Conservation (phyloP, 2,113 vertebrate genomes). For the Pardalotus punctatus region DNA sequence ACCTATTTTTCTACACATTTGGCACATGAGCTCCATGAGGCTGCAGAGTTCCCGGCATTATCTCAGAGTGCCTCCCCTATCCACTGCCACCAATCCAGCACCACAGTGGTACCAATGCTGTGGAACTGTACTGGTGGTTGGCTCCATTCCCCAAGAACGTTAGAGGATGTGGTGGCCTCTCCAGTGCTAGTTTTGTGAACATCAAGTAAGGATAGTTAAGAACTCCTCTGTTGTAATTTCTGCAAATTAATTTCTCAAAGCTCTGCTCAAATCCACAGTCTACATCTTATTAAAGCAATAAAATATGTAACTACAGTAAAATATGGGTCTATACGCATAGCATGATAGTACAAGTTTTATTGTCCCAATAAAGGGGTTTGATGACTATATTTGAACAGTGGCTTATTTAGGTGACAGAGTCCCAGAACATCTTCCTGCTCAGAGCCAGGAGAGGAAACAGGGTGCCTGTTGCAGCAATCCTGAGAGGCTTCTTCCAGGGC, state of each 20-base stretch:
- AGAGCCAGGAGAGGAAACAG: not conserved
- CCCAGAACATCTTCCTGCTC: not conserved
- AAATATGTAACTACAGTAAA: constrained; percentile 52
- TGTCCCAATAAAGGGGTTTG: constrained; percentile 10
- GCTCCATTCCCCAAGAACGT: not conserved
- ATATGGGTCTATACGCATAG: not conserved
- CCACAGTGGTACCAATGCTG: fast-evolving
- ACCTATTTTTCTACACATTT: not conserved
- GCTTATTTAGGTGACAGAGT: not conserved
- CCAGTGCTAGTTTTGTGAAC: not conserved
- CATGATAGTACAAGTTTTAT: constrained; percentile 23
- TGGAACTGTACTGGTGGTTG: not conserved
- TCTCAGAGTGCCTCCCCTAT: not conserved
- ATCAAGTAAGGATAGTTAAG: not conserved
- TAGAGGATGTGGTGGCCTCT: not conserved
- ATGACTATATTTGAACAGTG: not conserved
- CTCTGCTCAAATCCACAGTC: not conserved
- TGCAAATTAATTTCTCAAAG: constrained; percentile 26
- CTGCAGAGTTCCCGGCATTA: not conserved
- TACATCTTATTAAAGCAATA: constrained; percentile 63
- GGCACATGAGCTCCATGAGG: not conserved
- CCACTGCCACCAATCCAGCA: fast-evolving
- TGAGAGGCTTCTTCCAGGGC: not conserved
- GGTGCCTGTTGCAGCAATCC: not conserved
- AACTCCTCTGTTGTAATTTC: constrained; percentile 12